These are phyloP conservation scores for Sebastes schlegelii DNA, from an alignment of 2,113 vertebrate species.

Conservation along the genomic window DNA sequence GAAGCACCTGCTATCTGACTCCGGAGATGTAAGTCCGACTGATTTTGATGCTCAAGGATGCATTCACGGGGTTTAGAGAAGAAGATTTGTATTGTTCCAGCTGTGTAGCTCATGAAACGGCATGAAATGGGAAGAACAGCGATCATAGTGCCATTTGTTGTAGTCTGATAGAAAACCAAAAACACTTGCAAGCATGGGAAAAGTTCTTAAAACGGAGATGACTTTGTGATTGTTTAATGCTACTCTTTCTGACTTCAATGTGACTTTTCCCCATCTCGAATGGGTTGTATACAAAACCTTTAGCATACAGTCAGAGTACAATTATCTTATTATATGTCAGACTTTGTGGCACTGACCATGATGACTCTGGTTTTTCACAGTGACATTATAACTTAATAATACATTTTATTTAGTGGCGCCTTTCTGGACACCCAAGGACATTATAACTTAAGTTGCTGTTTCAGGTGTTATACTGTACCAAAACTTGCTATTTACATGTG, in stretches of 20 bases:
- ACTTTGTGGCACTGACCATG: neutral
- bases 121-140: neutral
- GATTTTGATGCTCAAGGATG: slow-evolving; percentile 2
- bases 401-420: no score
- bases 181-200: neutral
- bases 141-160: neutral
- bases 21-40: slow-evolving; percentile 78
- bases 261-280: neutral
- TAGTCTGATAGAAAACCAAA: neutral
- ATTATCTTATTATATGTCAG: neutral
- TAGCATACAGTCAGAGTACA: neutral
- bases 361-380: neutral
- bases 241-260: neutral
- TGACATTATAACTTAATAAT: neutral
- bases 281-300: neutral
- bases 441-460: neutral
- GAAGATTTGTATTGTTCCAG: neutral
- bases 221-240: neutral
- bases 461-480: neutral
- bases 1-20: slow-evolving; percentile 80
- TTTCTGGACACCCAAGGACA: no score
- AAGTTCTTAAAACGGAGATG: neutral
- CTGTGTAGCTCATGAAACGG: neutral
- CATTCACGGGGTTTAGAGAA: neutral
- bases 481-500: neutral